Base-by-base conservation (phyloP, 2,797 vertebrate genomes). In the Sciurus vulgaris region DNA sequence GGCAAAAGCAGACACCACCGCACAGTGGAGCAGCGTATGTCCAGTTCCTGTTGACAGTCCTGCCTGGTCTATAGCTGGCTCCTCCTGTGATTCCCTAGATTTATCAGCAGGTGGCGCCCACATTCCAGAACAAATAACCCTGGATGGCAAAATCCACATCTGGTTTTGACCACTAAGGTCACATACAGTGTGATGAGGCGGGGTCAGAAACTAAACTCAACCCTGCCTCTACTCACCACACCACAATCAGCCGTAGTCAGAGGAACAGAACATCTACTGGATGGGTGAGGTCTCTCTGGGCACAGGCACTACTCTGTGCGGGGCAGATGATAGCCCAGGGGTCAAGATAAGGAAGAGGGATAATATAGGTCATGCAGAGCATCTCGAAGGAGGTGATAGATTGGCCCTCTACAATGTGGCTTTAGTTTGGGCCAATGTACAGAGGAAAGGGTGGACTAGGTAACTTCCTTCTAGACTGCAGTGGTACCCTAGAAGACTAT, bases 31-130 rank as follows among this genome's bases (percentile, higher is more conserved):
- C 6, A 26, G 12, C 24, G 24, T 0, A 28, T 22, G 33, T 24
- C 67, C 33, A 2, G 4, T 38, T 35, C 24, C 41, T 0, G 3
- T 9, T 38, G 38, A 38, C 38, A 38, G 2, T 12, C 38, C 56
- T 4, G 0, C 10, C 73, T 8, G 8, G 18, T 20, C 38, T 11
- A 26, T 38, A 61, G 63, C 18, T 0, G 9, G 12, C 41, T 77
- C 69, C 65, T 65, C 61, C 41, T 72, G 76, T 61, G 9, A 7
- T 61, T 61, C 9, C 72, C 47, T 35, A 0, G 3, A 81, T 18
- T 17, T 44, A 65, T 86, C 96, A 88, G 91, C 81, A 97, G 95
- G 47, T 86, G 91, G 91, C 79, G 70, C 89, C 15, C 95, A 28
- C 7, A 65, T 35, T 51, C 91, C 73, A 94, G 69, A 63, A 44